phyloP scores from a whole-genome alignment of 2,888 invertebrate species.

The Agrilus cyanescens region DNA sequence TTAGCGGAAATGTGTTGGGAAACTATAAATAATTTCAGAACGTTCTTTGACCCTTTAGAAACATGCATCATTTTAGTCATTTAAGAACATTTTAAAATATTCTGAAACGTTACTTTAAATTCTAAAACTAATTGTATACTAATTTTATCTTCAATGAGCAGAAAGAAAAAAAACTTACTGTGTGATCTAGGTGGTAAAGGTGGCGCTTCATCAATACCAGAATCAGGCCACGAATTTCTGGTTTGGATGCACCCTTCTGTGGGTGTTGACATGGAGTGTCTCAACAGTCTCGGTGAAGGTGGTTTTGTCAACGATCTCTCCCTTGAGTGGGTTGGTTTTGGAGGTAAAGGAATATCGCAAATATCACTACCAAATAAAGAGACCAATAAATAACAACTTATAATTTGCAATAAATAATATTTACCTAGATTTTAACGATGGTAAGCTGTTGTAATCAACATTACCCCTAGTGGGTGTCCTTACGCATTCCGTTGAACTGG shows the following conservation, averaged over 20 bases:
- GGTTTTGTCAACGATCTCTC: slow-evolving; percentile 42
- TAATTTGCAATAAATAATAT: background rate
- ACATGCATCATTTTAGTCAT: too few species aligned
- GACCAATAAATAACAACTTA: background rate
- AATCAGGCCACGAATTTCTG: slow-evolving; percentile 47
- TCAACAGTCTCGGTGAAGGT: slow-evolving; percentile 40
- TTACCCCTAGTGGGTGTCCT: slow-evolving; percentile 34
- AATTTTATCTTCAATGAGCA: background rate
- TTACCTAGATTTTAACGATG: slow-evolving; percentile 34
- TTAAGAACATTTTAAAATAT: too few species aligned
- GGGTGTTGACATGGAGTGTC: slow-evolving; percentile 41
- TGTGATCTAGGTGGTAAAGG: slow-evolving; percentile 72
- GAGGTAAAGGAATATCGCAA: slow-evolving; percentile 36
- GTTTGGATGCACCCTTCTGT: slow-evolving; percentile 38
- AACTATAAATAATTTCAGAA: too few species aligned
- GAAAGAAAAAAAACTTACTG: slow-evolving; percentile 35
- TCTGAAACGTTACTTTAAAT: too few species aligned
- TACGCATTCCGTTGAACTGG: slow-evolving; percentile 29
- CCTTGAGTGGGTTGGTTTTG: slow-evolving; percentile 37
- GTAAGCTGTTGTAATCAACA: slow-evolving; percentile 36
- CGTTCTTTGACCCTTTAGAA: too few species aligned
- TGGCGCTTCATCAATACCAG: slow-evolving; percentile 49
- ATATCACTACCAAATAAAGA: slow-evolving; percentile 16
- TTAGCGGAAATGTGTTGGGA: too few species aligned
- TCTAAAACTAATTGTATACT: too few species aligned